Conservation (phyloP, 2,113 vertebrate species). For the Dicrurus megarhynchus region DNA sequence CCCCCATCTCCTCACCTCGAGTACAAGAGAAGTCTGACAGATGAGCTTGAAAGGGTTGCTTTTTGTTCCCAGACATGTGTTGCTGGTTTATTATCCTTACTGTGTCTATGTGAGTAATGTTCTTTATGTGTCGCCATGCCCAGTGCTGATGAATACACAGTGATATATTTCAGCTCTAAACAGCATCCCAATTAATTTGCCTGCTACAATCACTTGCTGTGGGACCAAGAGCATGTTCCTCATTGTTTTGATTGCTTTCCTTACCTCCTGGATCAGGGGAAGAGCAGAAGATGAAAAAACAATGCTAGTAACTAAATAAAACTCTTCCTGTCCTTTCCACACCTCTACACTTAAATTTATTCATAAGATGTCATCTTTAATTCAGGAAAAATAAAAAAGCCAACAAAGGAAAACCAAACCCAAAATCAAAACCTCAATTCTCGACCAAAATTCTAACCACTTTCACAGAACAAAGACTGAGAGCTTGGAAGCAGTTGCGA, state of each 20-base stretch:
- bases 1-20: not conserved
- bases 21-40: slow-evolving; percentile 47
- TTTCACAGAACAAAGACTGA: not conserved
- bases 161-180: slow-evolving; percentile 34
- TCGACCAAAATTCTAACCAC: slow-evolving; percentile 32
- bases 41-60: slow-evolving; percentile 29
- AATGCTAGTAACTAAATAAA: not conserved
- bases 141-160: slow-evolving; percentile 34
- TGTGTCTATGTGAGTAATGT: not conserved
- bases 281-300: not conserved
- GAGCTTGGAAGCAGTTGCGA: not conserved
- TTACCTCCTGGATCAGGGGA: not conserved
- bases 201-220: not conserved
- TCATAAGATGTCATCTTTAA: not conserved
- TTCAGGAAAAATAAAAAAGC: not conserved
- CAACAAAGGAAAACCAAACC: not conserved
- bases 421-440: not conserved
- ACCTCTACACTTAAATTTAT: not conserved
- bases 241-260: not conserved
- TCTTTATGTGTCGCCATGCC: not conserved
- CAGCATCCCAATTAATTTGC: slow-evolving; percentile 50
- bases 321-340: not conserved
- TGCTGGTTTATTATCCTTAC: slow-evolving; percentile 35
- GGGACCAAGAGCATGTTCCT: not conserved
- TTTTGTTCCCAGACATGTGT: slow-evolving; percentile 18